These are phyloP conservation scores for Nephrotoma appendiculata DNA, from an alignment of 2,888 invertebrate species.

Conservation along the genomic window DNA sequence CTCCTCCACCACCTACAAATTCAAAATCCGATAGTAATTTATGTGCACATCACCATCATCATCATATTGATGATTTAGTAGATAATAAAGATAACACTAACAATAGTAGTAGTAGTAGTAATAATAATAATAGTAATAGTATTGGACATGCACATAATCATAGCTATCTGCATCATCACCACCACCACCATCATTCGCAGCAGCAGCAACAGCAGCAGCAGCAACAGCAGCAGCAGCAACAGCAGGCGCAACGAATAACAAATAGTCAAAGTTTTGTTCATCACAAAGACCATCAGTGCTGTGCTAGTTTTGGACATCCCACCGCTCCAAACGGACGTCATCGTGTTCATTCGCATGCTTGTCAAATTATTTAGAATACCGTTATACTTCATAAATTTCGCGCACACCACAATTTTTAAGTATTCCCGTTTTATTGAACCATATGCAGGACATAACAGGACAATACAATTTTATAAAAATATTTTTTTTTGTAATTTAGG, in stretches of 20 bases:
- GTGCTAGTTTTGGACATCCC: constrained; percentile 25
- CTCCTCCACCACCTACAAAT: constrained; percentile 22
- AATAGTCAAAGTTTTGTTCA: constrained; percentile 31
- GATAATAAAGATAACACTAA: background rate
- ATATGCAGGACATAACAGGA: background rate
- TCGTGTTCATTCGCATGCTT: constrained; percentile 29
- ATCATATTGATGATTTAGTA: background rate
- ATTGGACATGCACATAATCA: background rate
- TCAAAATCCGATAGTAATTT: constrained; percentile 29
- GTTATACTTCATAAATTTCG: background rate
- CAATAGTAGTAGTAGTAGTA: background rate
- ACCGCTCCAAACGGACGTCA: constrained; percentile 18
- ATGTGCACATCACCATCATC: constrained; percentile 13
- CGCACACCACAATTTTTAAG: background rate
- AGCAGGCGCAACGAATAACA: background rate
- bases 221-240: background rate
- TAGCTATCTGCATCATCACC: background rate
- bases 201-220: background rate
- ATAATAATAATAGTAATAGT: background rate
- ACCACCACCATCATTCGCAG: background rate
- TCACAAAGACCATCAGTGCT: constrained; percentile 27
- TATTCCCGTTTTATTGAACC: background rate
- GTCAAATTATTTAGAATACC: constrained; percentile 22
- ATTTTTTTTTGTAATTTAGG: background rate
- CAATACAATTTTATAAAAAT: background rate